Percentiles rank a stretch among this genome's conserved stretches.
Evolutionary conservation across 2,888 invertebrate species (phyloP).

Genomic region (Siphlonurus alternatus): DNA sequence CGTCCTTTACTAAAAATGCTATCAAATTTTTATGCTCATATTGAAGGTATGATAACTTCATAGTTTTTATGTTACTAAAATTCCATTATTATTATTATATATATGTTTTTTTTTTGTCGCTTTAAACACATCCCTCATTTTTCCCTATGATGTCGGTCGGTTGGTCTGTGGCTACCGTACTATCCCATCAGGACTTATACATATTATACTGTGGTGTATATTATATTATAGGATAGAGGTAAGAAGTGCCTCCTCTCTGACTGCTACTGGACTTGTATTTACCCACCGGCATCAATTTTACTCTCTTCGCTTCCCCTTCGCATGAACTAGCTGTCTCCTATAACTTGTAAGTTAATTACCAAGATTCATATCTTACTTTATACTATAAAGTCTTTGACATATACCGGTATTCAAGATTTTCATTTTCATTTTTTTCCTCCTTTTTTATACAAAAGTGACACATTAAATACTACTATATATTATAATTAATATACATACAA

Average conservation of each 20-base stretch:
- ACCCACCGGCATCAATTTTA: neutral
- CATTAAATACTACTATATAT: too few species aligned
- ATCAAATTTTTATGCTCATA: neutral
- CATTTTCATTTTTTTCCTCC: too few species aligned
- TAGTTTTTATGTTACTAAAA: too few species aligned
- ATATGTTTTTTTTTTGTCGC: neutral
- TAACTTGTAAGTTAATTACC: neutral
- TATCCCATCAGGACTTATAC: too few species aligned
- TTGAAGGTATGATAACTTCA: neutral
- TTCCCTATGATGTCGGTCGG: neutral
- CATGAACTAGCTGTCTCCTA: neutral
- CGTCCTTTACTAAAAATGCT: neutral
- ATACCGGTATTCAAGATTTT: too few species aligned
- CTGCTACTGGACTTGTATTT: neutral
- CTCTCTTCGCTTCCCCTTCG: neutral
- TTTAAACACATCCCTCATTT: neutral
- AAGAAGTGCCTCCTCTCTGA: neutral
- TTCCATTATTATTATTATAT: neutral
- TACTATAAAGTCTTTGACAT: neutral
- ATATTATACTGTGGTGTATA: too few species aligned
- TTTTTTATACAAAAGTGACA: too few species aligned
- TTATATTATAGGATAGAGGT: neutral
- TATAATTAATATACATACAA: too few species aligned
- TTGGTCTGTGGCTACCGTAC: neutral
- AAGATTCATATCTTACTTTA: neutral